These are phyloP conservation scores for Trissolcus basalis DNA, from an alignment of 1,140 invertebrate species.

Conservation along the genomic window DNA sequence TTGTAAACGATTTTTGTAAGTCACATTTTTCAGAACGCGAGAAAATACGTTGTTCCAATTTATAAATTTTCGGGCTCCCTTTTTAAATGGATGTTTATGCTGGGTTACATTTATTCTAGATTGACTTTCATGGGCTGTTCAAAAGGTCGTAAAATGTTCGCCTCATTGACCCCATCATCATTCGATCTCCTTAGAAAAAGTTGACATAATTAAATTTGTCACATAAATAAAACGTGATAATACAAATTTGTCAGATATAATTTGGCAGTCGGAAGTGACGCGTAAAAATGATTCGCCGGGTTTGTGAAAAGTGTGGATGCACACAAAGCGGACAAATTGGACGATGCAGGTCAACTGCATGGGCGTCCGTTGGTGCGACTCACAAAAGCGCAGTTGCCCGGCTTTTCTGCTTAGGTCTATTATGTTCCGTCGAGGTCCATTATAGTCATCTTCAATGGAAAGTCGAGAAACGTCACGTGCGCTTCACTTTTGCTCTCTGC, in stretches of 20 bases:
- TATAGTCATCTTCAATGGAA: conserved; percentile 22
- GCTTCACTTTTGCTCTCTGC: neutral
- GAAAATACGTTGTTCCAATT: too few relatives aligned
- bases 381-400: conserved; percentile 33
- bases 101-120: neutral
- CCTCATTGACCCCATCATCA: neutral
- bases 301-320: neutral
- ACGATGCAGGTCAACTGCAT: conserved; percentile 40
- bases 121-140: neutral
- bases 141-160: conserved; percentile 1
- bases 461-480: conserved; percentile 23
- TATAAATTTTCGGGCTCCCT: too few relatives aligned
- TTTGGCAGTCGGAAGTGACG: conserved; percentile 33
- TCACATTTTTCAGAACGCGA: too few relatives aligned
- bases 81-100: neutral
- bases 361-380: conserved; percentile 32
- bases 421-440: conserved; percentile 33
- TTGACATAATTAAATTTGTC: conserved; percentile 1
- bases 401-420: conserved; percentile 24
- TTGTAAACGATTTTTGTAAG: too few relatives aligned
- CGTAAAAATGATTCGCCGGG: conserved; percentile 16
- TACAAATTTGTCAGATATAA: neutral
- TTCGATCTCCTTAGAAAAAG: neutral
- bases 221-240: neutral
- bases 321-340: conserved; percentile 30